Evolutionary conservation across 2,888 invertebrate genomes (phyloP), one percentile per base, ranked within the genome.

Genomic region (Baccha elongata): DNA sequence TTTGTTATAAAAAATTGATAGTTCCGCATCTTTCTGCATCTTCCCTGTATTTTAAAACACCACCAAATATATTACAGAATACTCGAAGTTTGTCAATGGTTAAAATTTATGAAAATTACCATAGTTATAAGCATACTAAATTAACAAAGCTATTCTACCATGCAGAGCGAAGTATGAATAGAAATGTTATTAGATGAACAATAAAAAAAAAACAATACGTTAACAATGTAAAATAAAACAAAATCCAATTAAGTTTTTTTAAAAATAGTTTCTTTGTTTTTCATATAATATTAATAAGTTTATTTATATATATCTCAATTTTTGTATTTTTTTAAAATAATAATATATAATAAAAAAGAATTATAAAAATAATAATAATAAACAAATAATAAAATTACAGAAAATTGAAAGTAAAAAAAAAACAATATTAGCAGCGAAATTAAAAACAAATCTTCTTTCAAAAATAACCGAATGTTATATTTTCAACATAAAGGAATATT

Each of bases 311-410:
- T 80, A 67, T 67, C 68, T 68, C 73, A 17, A 68, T 32, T 44
- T 74, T 58, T 62, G 8, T 44, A 67, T 58, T 53, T 8, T 37
- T 65, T 65, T 53, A 62, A 62, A 80, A 76, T 71, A 81, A 75
- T 67, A 72, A 73, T 76, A 76, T 68, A 64, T 65, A 65, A 74
- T 68, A 78, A 78, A 69, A 74, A 69, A 69, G 62, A 69, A 80
- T 55, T 52, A 80, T 74, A 62, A 64, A 52, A 72, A 64, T 52
- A 73, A 55, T 64, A 75, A 75, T 73, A 79, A 78, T 73, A 72
- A 83, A 84, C 73, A 65, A 78, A 73, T 84, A 79, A 79, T 78
- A 78, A 78, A 84, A 84, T 79, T 84, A 84, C 84, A 84, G 67
- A 48, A 68, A 64, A 72, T 44, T 29, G 23, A 62, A 80, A 74